phyloP scores from a whole-genome alignment of 2,797 vertebrate species.

The Nannoperca australis region DNA sequence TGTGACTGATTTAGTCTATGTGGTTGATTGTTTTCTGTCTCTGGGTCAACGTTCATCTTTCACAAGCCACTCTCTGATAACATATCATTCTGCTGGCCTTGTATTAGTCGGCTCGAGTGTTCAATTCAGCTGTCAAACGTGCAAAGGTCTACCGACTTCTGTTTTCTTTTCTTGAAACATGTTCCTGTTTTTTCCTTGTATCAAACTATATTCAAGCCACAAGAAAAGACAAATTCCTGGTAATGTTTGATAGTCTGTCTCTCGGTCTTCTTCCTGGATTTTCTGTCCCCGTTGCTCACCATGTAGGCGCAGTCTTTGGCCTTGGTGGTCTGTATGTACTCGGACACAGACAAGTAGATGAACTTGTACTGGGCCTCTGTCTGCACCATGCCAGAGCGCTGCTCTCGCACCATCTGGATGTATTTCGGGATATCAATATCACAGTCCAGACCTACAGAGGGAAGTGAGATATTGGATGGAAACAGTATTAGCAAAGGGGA shows the following conservation, averaged over 20 bases:
- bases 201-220: not conserved
- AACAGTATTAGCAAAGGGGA: not conserved
- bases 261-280: not conserved
- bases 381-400: slow-evolving; percentile 98
- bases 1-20: slow-evolving; percentile 7
- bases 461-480: not conserved
- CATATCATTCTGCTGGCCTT: slow-evolving; percentile 24
- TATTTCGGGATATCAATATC: slow-evolving; percentile 97
- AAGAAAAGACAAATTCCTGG: not conserved
- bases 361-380: slow-evolving; percentile 99
- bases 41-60: slow-evolving; percentile 65
- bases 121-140: slow-evolving; percentile 26
- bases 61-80: slow-evolving; percentile 55
- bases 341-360: slow-evolving; percentile 95
- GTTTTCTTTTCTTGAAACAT: not conserved
- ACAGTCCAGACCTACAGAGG: slow-evolving; percentile 89
- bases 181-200: not conserved
- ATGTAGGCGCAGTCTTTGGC: slow-evolving; percentile 87
- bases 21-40: slow-evolving; percentile 27
- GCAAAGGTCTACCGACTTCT: slow-evolving; percentile 40
- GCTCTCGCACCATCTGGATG: slow-evolving; percentile 96
- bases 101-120: not conserved
- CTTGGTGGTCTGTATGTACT: slow-evolving; percentile 93
- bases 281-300: slow-evolving; percentile 76
- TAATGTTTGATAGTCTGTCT: not conserved